phyloP scores from a whole-genome alignment of 2,888 invertebrate genomes.

The Chrysolina oricalcia region DNA sequence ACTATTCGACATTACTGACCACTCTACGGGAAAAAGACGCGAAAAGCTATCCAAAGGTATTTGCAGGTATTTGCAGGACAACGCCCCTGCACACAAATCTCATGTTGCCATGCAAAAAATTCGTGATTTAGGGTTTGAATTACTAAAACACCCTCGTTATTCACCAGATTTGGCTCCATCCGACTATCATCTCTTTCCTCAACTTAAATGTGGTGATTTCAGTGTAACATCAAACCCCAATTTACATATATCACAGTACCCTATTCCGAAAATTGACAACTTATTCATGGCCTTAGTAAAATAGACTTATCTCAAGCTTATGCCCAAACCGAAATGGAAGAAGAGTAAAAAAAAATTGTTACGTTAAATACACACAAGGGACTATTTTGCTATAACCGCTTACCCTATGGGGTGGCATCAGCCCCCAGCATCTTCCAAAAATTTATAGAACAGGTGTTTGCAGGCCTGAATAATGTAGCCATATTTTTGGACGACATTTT shows the following conservation, averaged over 20 bases:
- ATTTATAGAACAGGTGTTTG: not conserved
- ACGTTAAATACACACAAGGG: slow-evolving; percentile 38
- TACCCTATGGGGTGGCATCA: slow-evolving; percentile 45
- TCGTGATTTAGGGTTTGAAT: no score
- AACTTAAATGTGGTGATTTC: slow-evolving; percentile 50
- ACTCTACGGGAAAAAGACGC: no score
- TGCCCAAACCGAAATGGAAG: slow-evolving; percentile 43
- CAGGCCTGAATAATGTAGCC: not conserved
- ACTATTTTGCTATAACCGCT: slow-evolving; percentile 40
- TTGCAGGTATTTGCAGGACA: no score
- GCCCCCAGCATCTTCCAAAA: slow-evolving; percentile 39
- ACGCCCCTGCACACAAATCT: no score
- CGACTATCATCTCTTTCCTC: no score
- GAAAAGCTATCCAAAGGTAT: no score
- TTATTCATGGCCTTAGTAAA: slow-evolving; percentile 39
- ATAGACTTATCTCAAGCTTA: slow-evolving; percentile 49
- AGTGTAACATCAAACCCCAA: slow-evolving; percentile 47
- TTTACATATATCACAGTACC: slow-evolving; percentile 38
- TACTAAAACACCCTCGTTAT: no score
- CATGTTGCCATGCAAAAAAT: no score
- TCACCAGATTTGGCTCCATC: no score
- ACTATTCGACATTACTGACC: no score
- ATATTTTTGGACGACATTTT: not conserved
- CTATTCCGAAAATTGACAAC: slow-evolving; percentile 43
- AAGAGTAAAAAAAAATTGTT: not conserved